Evolutionary conservation across 2,888 invertebrate genomes (phyloP).

Genomic region (Junonia oenone): DNA sequence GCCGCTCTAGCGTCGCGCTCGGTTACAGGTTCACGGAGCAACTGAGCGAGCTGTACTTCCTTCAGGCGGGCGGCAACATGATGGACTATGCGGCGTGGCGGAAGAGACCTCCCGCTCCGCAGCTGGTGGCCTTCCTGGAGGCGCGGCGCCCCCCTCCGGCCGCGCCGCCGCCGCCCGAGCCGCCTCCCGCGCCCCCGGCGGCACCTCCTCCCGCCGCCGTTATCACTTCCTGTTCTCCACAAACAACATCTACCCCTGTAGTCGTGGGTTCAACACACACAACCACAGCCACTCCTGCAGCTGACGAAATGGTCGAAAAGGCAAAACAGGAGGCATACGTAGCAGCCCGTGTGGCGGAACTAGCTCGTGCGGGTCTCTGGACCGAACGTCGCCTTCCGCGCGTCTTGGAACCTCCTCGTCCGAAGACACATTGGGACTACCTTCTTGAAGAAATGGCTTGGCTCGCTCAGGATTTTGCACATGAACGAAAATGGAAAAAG

Average conservation of each 20-base stretch:
- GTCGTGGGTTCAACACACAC: slow-evolving; percentile 40
- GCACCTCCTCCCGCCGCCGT: slow-evolving; percentile 83
- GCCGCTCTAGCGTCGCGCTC: slow-evolving; percentile 28
- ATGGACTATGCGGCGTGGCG: slow-evolving; percentile 93
- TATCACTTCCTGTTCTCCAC: slow-evolving; percentile 80
- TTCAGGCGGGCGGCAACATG: slow-evolving; percentile 92
- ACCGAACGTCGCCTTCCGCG: slow-evolving; percentile 94
- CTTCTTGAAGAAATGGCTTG: slow-evolving; percentile 99
- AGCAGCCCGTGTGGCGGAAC: slow-evolving; percentile 93
- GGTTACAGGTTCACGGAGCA: slow-evolving; percentile 84
- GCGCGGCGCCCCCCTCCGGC: slow-evolving; percentile 82
- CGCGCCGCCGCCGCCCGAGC: slow-evolving; percentile 80
- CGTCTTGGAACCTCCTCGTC: slow-evolving; percentile 92
- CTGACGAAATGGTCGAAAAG: slow-evolving; percentile 65
- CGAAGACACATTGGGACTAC: slow-evolving; percentile 99
- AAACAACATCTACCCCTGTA: slow-evolving; percentile 48
- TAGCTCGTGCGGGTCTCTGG: slow-evolving; percentile 97
- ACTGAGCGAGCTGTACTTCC: slow-evolving; percentile 91
- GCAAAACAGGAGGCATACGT: slow-evolving; percentile 91
- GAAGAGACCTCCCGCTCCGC: slow-evolving; percentile 87
- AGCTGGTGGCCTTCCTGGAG: slow-evolving; percentile 86
- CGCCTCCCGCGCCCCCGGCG: slow-evolving; percentile 75
- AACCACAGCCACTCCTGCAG: slow-evolving; percentile 70
- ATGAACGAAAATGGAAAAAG: slow-evolving; percentile 98
- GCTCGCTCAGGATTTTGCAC: slow-evolving; percentile 98